Evolutionary conservation across 2,888 invertebrate species (phyloP), one percentile per base, ranked within the genome.

Genomic region (Theristus sp.): DNA sequence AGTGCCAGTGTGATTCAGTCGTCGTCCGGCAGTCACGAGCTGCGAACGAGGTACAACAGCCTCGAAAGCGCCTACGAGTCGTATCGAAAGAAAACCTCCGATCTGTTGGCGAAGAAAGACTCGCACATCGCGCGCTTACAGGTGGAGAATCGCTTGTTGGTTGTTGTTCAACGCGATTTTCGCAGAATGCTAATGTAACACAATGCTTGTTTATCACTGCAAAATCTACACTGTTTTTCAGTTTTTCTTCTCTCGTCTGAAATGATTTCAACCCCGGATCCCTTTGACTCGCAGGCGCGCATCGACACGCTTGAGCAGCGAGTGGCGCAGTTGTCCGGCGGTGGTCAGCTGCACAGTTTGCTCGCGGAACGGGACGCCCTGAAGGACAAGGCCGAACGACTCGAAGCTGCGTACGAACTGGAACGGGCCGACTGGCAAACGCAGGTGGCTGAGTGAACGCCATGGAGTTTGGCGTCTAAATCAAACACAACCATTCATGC

Each of bases 61-160:
- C 27, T 59, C 53, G 53, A 59, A 24, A 28, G 27, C 2, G 62
- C 56, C 17, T 62, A 62, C 31, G 62, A 62, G 26, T 55, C 25
- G 2, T 56, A 62, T 30, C 38, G 62, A 1, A 30, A 2, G 26
- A 62, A 62, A 60, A 60, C 60, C 3, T 10, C 24, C 3, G 62
- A 56, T 27, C 47, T 62, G 52, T 27, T 62, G 17, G 10, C 60
- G 20, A 62, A 62, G 31, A 62, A 62, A 25, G 62, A 61, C 30
- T 27, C 56, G n/a, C 62, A 62, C 31, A 54, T 62, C 30, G 17
- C 56, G 20, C 59, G 62, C 24, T 31, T 62, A n/a, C 62, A 62
- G 47, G 60, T 62, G 6, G 6, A 6, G 49, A 38, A 38, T 38
- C 6, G 38, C 38, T 38, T 6, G 17, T 38, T 38, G 38, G 17